phyloP scores from a whole-genome alignment of 2,113 vertebrate genomes.

The Eretmochelys imbricata region DNA sequence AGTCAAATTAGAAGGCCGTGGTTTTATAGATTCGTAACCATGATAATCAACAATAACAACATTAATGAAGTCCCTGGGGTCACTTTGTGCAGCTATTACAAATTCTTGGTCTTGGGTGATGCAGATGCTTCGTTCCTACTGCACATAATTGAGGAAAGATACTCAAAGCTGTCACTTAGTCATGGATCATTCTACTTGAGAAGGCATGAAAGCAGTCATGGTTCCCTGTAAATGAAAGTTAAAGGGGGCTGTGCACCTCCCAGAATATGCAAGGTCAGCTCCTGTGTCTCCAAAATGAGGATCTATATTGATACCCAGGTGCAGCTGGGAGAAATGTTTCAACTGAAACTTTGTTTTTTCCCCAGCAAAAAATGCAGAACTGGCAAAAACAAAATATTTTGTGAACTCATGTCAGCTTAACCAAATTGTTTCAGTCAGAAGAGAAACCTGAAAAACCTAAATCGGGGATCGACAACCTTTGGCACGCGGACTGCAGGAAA shows the following conservation, averaged over 20 bases:
- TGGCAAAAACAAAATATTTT: not conserved
- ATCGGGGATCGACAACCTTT: no score
- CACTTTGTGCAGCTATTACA: not conserved
- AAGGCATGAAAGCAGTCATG: accelerated
- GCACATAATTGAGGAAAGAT: not conserved
- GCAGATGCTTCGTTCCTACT: not conserved
- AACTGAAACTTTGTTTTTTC: not conserved
- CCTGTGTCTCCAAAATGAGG: not conserved
- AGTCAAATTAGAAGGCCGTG: not conserved
- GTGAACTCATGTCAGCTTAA: not conserved
- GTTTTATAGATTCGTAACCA: not conserved
- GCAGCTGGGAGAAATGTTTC: not conserved
- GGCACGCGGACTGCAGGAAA: no score
- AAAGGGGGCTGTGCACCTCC: not conserved
- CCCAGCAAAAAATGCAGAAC: not conserved
- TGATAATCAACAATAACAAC: not conserved
- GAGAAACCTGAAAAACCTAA: not conserved
- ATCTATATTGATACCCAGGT: not conserved
- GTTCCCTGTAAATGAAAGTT: not conserved
- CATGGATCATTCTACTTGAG: not conserved
- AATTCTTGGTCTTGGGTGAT: not conserved
- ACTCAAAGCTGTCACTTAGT: accelerated
- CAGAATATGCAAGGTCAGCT: not conserved
- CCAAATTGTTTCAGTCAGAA: not conserved
- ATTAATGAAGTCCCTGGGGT: accelerated